These are phyloP conservation scores for Scaptomyza graminum DNA, from an alignment of 1,140 invertebrate species.

Conservation along the genomic window DNA sequence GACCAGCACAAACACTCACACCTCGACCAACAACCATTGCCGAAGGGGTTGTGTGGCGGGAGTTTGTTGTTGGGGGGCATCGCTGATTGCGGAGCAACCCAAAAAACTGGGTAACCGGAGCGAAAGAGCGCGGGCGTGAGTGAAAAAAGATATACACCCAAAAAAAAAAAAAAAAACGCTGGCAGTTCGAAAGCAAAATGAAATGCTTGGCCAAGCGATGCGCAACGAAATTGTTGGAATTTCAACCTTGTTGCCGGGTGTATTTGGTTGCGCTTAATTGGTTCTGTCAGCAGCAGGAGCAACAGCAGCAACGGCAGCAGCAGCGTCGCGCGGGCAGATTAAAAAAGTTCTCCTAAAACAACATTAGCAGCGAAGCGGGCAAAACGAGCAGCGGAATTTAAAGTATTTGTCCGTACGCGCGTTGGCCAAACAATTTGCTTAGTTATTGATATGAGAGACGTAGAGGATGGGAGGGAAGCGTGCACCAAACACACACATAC, in stretches of 20 bases:
- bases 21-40: constrained; percentile 34
- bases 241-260: constrained; percentile 66
- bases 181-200: constrained; percentile 37
- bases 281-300: constrained; percentile 76
- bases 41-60: constrained; percentile 23
- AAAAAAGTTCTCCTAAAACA: constrained; percentile 81
- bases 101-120: constrained; percentile 10
- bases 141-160: neutral
- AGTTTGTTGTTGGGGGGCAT: neutral
- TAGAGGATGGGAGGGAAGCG: neutral
- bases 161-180: neutral
- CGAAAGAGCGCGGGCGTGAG: neutral
- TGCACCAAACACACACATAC: neutral
- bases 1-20: constrained; percentile 38
- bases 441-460: constrained; percentile 73
- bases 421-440: constrained; percentile 79
- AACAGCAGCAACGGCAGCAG: constrained; percentile 32
- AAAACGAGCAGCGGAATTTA: constrained; percentile 64
- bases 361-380: constrained; percentile 63
- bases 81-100: constrained; percentile 37
- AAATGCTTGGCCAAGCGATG: constrained; percentile 48
- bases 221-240: constrained; percentile 55
- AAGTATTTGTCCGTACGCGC: constrained; percentile 66
- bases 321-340: constrained; percentile 63
- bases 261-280: constrained; percentile 79